These are phyloP conservation scores for Hepsetus odoe DNA, from an alignment of 2,113 vertebrate species.

Conservation along the genomic window DNA sequence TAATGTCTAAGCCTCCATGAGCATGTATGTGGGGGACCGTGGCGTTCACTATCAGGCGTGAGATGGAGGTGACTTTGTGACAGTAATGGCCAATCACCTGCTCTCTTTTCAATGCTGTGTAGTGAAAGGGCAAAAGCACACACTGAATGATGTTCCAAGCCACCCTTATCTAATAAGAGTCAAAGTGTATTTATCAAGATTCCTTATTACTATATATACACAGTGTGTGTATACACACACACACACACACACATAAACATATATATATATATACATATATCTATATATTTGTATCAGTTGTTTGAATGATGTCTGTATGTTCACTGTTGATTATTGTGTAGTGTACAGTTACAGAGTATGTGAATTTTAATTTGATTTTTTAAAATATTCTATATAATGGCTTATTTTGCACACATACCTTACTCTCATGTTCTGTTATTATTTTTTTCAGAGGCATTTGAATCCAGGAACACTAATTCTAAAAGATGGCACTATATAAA, in stretches of 20 bases:
- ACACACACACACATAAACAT: not conserved
- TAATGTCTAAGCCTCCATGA: conserved; percentile 46
- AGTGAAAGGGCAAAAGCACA: conserved; percentile 47
- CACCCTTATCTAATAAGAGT: conserved; percentile 57
- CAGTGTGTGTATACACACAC: conserved; percentile 64
- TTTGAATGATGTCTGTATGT: conserved; percentile 65
- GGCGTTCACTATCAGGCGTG: conserved; percentile 62
- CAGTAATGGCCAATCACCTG: conserved; percentile 68
- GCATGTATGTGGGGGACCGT: conserved; percentile 54
- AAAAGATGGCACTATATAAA: not conserved
- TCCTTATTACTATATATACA: conserved; percentile 63
- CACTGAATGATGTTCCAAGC: conserved; percentile 22
- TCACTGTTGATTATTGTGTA: conserved; percentile 66
- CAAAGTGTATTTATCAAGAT: conserved; percentile 70
- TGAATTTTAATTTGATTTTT: conserved; percentile 60
- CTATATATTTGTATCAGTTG: conserved; percentile 66
- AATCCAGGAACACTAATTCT: conserved; percentile 13
- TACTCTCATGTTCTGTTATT: conserved; percentile 51
- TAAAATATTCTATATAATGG: conserved; percentile 66
- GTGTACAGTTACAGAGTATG: conserved; percentile 73
- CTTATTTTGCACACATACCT: conserved; percentile 80
- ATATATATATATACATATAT: conserved; percentile 45
- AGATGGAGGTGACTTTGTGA: conserved; percentile 73
- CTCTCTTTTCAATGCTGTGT: conserved; percentile 64
- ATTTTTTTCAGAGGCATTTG: conserved; percentile 23